Evolutionary conservation across 2,797 vertebrate genomes (phyloP), one percentile per base, ranked within the genome.

Genomic region (Enoplosus armatus): DNA sequence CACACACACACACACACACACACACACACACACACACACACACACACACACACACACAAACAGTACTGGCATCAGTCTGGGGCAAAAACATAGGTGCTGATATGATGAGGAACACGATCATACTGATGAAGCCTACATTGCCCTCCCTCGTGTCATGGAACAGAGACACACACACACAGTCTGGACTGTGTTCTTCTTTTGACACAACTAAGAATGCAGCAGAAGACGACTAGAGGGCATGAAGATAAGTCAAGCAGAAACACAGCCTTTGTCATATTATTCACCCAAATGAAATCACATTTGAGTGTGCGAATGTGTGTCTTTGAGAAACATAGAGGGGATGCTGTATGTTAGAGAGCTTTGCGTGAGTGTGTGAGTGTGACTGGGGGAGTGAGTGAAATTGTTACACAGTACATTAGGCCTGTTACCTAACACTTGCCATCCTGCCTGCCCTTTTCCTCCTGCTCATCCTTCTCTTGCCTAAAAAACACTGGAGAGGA

Each of bases 321-420:
- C 41, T 85, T 26, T 70, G 79, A 74, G 74, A 80, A 82, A 70
- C 47, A 62, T 47, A 71, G 51, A 79, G 65, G 77, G 78, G 71
- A 66, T 75, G 77, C 51, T 76, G 74, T 41, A 69, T 75, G 71
- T 75, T 55, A 55, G 70, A 75, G 73, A 75, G 54, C 77, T 48
- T 45, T 78, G 73, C 26, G 33, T 51, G 79, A 72, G 51, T 65
- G 29, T 56, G 41, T 50, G 41, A 50, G 63, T 55, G 85, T 61
- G 69, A 75, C 31, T 48, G 63, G 50, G 85, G 61, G 72, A 77
- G 84, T 75, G 83, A 82, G 87, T 82, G 72, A 79, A 85, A 87
- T 75, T 82, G 80, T 91, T 89, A 83, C 75, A 90, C 83, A 88
- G 85, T 83, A 86, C 83, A 88, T 89, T 86, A 84, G 81, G 79